Base-by-base conservation (phyloP, 2,113 vertebrate genomes). In the Promerops cafer region DNA sequence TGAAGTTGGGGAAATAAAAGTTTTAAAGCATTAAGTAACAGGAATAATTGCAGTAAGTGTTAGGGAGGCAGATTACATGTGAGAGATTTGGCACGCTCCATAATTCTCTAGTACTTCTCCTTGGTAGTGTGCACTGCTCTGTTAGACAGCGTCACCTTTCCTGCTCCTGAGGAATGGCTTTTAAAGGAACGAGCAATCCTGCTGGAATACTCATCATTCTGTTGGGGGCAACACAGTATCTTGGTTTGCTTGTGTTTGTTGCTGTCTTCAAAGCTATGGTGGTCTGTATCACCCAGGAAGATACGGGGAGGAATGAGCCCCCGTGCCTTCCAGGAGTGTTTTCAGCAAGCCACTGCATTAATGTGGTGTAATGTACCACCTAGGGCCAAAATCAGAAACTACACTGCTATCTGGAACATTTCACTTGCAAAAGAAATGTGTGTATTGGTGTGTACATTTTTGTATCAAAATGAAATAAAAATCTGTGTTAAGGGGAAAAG, bases 321-420 rank as follows among this genome's bases (percentile, higher is more conserved):
- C 18, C 30, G 11, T 42, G 31, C 74, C 47, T 75, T 82, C 27
- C 26, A 8, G 4, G 12, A 35, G 19, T 6, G 0, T 50, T 16
- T 70, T n/a, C 23, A 31, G 33, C 24, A 45, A 77, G 13, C 4
- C 8, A 1, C 40, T 45, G 60, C 56, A 81, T 61, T 47, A 19
- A 14, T 44, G 68, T 92, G 93, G 42, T 60, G 52, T 78, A 42
- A 84, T 75, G 83, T 96, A 13, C 97, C 96, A 97, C 90, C 97
- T 97, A 98, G 96, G 90, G 97, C 79, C 50, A 35, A 33, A 59
- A 70, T 17, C 47, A 28, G 83, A 76, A 96, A 96, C 63, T 78
- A 10, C 93, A 89, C 54, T 23, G 40, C 37, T 42, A 0, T 30
- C 21, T 47, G 65, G 47, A 74, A 8, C 20, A 13, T 11, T 59